Base-by-base conservation (phyloP, 2,113 vertebrate genomes). In the Oryzias curvinotus region DNA sequence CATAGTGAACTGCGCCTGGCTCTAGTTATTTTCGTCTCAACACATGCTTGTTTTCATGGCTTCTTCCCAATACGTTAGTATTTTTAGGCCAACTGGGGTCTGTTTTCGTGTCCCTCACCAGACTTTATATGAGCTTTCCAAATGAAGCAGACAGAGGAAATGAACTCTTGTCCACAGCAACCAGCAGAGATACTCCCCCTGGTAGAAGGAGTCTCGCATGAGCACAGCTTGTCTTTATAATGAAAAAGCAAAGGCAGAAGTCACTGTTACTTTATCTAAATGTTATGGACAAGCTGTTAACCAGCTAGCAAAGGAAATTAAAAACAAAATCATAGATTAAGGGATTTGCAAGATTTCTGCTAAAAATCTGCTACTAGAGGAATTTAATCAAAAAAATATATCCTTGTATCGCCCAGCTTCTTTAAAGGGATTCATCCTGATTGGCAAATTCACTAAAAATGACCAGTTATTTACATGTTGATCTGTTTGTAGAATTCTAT, bases 271-370 rank as follows among this genome's bases (percentile, higher is more conserved):
- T 28, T n/a, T 30, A 1, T 28, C 14, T 23, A 15, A 5, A 18
- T 52, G 25, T 30, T 19, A 48, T 18, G 13, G 5, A 51, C 2
- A 51, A 51, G 14, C 19, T 15, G 21, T 12, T 19, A 6, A 13
- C 36, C 10, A 54, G 52, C 52, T 41, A 42, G 28, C 25, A 30
- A 47, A 36, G 36, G 8, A 36, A 36, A 36, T 36, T 12, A 36
- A 6, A 17, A 53, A 30, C 12, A 17, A 52, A 16, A 36, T 28
- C 44, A 12, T 13, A 8, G 15, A 2, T 59, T 15, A 14, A 21
- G n/a, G 23, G 14, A 23, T 45, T 25, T 55, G 26, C 52, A 65
- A 42, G 18, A 48, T 49, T 41, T 55, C 45, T 64, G 45, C 46
- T 19, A 12, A 15, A 10, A 48, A 48, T n/a, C 21, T 19, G 45